Evolutionary conservation across 1,140 invertebrate species (phyloP), one percentile per base, ranked within the genome.

Genomic region (Bombus pascuorum): DNA sequence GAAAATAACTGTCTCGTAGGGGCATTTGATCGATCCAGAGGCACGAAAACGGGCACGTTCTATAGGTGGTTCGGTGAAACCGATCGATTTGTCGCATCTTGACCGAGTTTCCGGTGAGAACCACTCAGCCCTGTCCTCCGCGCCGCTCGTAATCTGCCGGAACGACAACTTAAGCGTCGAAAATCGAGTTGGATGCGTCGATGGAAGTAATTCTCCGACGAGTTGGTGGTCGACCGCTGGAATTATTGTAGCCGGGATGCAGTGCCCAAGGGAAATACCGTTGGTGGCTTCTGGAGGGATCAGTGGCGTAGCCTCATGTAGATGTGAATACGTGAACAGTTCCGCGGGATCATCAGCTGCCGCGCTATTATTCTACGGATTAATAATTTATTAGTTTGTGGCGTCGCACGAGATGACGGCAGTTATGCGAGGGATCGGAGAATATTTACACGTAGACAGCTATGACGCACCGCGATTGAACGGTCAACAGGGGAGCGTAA

Each of bases 241-340:
- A 94, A 91, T 94, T 93, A 94, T 94, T 89, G 86, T 77, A 84
- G 87, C 89, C 86, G 81, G 86, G 89, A 91, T 84, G 88, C 91
- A 32, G 86, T 87, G 86, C 93, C 80, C 89, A 25, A 65, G 91
- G 91, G 93, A 94, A 94, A 94, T 94, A 93, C 90, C 74, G 80
- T 18, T 83, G 89, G n/a, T 34, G 32, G 12, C n/a, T 90, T 91
- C 88, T 91, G 86, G 83, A 53, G 22, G 25, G 91, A 90, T 91
- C 91, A 92, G 93, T 93, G 93, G 92, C 93, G 86, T 80, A 81
- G 32, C 75, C 65, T 34, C 66, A 65, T 92, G 90, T 91, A 90
- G 92, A 92, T 92, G 89, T 81, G 71, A 37, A 34, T 68, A 83
- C 44, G 81, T 88, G 66, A 66, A 65, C 71, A 81, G 59, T 81